A percentile compares a stretch with the other conserved stretches of the same genome.
phyloP scores from a whole-genome alignment of 2,888 invertebrate genomes.

The Parnassius glacialis region DNA sequence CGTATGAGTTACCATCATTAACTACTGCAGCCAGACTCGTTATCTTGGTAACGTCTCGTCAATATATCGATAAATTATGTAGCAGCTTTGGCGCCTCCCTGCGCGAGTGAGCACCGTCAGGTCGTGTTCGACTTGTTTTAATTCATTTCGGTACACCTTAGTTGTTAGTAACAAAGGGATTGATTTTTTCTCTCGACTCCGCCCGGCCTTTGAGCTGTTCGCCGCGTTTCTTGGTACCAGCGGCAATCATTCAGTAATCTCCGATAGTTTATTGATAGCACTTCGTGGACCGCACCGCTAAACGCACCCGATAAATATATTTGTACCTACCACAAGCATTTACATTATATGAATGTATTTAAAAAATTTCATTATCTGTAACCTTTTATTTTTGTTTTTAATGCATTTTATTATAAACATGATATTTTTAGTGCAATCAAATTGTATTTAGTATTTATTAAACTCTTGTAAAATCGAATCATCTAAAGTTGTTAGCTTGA shows the following conservation, averaged over 20 bases:
- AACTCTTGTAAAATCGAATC: no score
- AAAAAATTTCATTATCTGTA: no score
- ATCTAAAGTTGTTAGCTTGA: no score
- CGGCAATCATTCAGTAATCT: slow-evolving; percentile 68
- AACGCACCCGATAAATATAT: not conserved
- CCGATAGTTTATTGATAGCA: slow-evolving; percentile 48
- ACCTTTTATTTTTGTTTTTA: no score
- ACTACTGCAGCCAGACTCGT: slow-evolving; percentile 10
- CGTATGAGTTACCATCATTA: slow-evolving; percentile 14
- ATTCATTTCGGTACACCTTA: slow-evolving; percentile 75
- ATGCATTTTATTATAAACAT: no score
- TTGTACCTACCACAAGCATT: no score
- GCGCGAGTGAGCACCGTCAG: slow-evolving; percentile 46
- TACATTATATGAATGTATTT: no score
- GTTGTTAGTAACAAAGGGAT: slow-evolving; percentile 78
- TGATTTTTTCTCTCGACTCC: slow-evolving; percentile 64
- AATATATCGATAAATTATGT: slow-evolving; percentile 52
- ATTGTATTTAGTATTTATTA: no score
- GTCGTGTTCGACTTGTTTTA: slow-evolving; percentile 57
- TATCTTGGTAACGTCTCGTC: slow-evolving; percentile 26
- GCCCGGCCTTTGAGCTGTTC: slow-evolving; percentile 64
- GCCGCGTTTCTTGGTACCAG: slow-evolving; percentile 68
- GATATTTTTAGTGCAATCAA: no score
- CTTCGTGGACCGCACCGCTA: slow-evolving; percentile 25
- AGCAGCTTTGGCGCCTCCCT: slow-evolving; percentile 51